Evolutionary conservation across 2,113 vertebrate genomes (phyloP), one percentile per base, ranked within the genome.

Genomic region (Athene cunicularia): DNA sequence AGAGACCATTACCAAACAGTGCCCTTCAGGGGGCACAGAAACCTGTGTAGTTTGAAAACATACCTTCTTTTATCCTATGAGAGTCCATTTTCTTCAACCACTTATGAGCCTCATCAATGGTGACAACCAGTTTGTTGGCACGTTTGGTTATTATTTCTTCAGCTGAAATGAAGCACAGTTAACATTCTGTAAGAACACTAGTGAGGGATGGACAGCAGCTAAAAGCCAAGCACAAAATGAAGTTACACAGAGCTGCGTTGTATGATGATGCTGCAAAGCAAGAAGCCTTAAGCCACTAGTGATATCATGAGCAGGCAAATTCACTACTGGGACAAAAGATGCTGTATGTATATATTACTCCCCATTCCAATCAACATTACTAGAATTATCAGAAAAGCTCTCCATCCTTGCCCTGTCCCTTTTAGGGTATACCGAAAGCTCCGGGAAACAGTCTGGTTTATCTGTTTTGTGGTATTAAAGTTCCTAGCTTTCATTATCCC

Each of bases 71-170:
- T 56, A 86, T 64, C 58, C 32, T 80, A 7, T 91, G 58, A 35
- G 83, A 96, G 30, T 98, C 97, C 50, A 97, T 96, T 75, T 97
- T 98, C 93, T 81, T 96, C 94, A 98, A 88, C 97, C 98, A 98
- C 30, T 97, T 94, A 37, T 2, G 70, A 26, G 97, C 98, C 0
- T 97, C 86, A 20, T 77, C 96, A 83, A 97, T 33, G 5, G 95
- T 97, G 8, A 8, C 45, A 59, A 74, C 19, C 88, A 98, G 71
- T 72, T 72, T 64, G 22, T 6, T 64, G 60, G 97, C 87, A 50
- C 95, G 97, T 33, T 63, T 72, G 27, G 77, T 64, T 96, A 98
- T 93, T 21, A 86, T 59, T 68, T 95, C 95, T 92, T 98, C 97
- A 62, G 98, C 98, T 98, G 75, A 67, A 97, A 97, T 2, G 12